Conservation (phyloP, 2,797 vertebrate species). For the Scyliorhinus canicula region DNA sequence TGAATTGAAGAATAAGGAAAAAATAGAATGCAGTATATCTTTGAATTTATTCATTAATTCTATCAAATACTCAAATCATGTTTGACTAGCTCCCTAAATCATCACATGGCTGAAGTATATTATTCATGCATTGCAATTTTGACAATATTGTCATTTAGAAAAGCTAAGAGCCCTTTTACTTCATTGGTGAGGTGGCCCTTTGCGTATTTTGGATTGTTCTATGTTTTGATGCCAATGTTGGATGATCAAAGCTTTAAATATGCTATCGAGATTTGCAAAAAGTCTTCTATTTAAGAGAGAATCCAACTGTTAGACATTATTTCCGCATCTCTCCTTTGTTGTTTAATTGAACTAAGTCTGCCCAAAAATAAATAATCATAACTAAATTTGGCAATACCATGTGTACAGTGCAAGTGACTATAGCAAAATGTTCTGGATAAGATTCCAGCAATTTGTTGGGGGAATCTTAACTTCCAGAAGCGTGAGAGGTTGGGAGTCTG, state of each 20-base stretch:
- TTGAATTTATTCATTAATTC: background rate
- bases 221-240: background rate
- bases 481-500: too few species aligned
- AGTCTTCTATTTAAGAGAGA: background rate
- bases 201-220: background rate
- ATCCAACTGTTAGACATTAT: background rate
- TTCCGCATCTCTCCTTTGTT: background rate
- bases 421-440: background rate
- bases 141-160: background rate
- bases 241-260: background rate
- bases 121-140: background rate
- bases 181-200: background rate
- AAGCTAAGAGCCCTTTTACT: background rate
- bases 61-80: background rate
- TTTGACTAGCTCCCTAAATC: background rate
- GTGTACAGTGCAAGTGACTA: background rate
- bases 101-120: background rate
- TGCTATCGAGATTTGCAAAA: background rate
- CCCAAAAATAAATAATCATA: background rate
- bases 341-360: background rate
- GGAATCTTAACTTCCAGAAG: too few species aligned
- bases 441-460: background rate
- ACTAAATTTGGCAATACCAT: background rate
- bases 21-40: background rate
- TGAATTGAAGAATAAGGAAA: background rate